Evolutionary conservation across 2,797 vertebrate genomes (phyloP).

Genomic region (Bucorvus abyssinicus): DNA sequence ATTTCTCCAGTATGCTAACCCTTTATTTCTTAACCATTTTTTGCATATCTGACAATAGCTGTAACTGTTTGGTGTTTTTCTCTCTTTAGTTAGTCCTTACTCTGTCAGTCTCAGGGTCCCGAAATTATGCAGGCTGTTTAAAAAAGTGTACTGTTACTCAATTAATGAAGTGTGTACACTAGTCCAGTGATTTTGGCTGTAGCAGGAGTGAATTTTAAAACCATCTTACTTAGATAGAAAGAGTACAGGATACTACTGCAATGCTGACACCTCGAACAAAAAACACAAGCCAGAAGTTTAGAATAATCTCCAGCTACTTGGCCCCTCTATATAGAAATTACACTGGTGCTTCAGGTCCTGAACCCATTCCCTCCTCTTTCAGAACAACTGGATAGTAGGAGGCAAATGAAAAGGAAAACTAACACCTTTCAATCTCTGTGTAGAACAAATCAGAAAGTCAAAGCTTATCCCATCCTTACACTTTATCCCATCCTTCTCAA

Average conservation of each 20-base stretch:
- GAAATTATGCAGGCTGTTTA: not conserved
- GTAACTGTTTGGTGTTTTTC: not conserved
- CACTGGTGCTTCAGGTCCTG: not conserved
- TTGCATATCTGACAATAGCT: not conserved
- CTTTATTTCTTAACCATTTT: not conserved
- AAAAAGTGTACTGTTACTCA: not conserved
- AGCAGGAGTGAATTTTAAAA: not conserved
- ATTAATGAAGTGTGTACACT: not conserved
- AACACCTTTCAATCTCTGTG: not conserved
- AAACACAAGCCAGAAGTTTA: not conserved
- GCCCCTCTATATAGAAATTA: not conserved
- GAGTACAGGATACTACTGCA: not conserved
- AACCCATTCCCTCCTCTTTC: not conserved
- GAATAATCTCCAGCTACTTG: not conserved
- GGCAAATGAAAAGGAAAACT: not conserved
- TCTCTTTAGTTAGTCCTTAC: not conserved
- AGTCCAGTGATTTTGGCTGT: not conserved
- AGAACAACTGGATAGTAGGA: not conserved
- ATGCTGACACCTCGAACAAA: not conserved
- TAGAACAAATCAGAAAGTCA: not conserved
- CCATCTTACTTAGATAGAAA: not conserved
- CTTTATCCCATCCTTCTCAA: not conserved
- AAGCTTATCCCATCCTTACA: not conserved
- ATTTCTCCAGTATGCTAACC: not conserved
- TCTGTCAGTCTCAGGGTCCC: not conserved